Base-by-base conservation (phyloP, 2,113 vertebrate genomes). In the Trematomus loennbergii region DNA sequence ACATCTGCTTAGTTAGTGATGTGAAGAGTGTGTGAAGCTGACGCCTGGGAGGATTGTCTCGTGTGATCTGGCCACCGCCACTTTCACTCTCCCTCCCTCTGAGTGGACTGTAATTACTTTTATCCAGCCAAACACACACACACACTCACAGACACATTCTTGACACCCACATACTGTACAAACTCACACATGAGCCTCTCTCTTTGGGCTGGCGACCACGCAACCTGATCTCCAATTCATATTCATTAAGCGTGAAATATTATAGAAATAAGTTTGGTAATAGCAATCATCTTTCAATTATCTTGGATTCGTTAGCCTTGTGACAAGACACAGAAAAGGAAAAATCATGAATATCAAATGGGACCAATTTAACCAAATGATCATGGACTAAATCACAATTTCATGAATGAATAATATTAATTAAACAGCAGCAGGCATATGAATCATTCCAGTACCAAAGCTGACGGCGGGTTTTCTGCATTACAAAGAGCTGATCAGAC, bases 281-380 rank as follows among this genome's bases (percentile, higher is more conserved):
- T 92, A 90, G 88, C 88, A 94, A 93, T 94, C 91, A 91, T 93
- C 90, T 94, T 95, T 95, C 92, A 95, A 95, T 94, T 94, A 94
- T 93, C 85, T 88, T 62, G 85, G 83, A 92, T 93, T 93, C 89
- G 87, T 93, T 91, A 92, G 88, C 79, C 79, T 82, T 79, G 66
- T 91, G 91, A 93, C 89, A 84, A 90, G 88, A 90, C 86, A 91
- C 78, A 91, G 89, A 88, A 88, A 92, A 88, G 74, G 65, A 80
- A 90, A 90, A 91, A 93, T 94, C 87, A 93, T 94, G 90, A 94
- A 94, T 95, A 94, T 93, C 83, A 93, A 94, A 94, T 93, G 88
- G 85, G 75, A 84, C 79, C 92, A 93, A 90, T 93, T 94, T 91
- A 91, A 89, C 83, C 88, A 92, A 93, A 94, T 91, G 90, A 93